phyloP scores from a whole-genome alignment of 2,113 vertebrate species.

The Syngnathus floridae region DNA sequence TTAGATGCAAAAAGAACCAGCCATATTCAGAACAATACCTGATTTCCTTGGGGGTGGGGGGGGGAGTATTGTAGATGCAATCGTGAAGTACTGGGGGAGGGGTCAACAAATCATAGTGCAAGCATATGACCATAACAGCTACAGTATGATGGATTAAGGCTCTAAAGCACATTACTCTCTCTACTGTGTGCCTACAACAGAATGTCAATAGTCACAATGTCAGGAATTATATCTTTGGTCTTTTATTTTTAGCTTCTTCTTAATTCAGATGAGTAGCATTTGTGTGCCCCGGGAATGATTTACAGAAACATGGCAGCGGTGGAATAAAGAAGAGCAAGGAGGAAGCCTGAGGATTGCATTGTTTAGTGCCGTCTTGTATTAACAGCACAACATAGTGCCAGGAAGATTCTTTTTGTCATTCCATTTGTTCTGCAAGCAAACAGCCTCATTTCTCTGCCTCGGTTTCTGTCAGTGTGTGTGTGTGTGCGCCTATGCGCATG shows the following conservation, averaged over 20 bases:
- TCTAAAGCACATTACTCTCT: constrained; percentile 16
- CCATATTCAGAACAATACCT: constrained; percentile 60
- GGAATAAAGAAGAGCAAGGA: constrained; percentile 38
- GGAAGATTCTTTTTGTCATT: constrained; percentile 69
- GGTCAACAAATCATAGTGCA: constrained; percentile 25
- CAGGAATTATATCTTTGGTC: constrained; percentile 36
- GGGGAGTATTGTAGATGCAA: constrained; percentile 31
- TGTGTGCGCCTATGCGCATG: constrained; percentile 7
- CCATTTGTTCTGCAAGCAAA: constrained; percentile 69
- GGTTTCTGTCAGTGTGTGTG: constrained; percentile 33
- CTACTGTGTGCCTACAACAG: constrained; percentile 8
- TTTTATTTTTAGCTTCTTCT: constrained; percentile 18
- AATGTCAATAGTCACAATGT: constrained; percentile 19
- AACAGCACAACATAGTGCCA: constrained; percentile 54
- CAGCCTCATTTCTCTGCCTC: constrained; percentile 63
- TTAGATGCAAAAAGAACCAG: constrained; percentile 35
- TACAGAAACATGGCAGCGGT: constrained; percentile 18
- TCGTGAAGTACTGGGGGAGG: constrained; percentile 46
- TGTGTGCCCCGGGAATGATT: constrained; percentile 34
- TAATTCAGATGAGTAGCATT: constrained; percentile 54
- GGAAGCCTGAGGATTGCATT: constrained; percentile 53
- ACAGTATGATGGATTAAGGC: constrained; percentile 11
- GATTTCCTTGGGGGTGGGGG: constrained; percentile 51
- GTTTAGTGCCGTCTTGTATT: constrained; percentile 68
- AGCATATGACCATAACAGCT: constrained; percentile 34